phyloP scores from a whole-genome alignment of 2,113 vertebrate genomes.

The Lagopus muta region DNA sequence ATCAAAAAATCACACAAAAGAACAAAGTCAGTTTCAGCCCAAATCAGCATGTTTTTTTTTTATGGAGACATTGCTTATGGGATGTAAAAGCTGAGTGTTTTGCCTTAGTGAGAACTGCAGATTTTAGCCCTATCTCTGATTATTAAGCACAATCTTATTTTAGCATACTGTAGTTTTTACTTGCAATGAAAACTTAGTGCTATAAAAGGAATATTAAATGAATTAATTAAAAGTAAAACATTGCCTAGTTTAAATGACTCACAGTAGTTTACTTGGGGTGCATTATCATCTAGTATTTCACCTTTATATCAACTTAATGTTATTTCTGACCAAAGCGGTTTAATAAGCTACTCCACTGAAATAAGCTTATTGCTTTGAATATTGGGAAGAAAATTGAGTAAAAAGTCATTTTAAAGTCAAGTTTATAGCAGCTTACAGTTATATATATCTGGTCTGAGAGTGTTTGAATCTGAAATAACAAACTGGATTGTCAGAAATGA shows the following conservation, averaged over 20 bases:
- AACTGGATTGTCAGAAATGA: not conserved
- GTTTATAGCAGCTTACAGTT: not conserved
- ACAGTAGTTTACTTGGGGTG: conserved; percentile 1
- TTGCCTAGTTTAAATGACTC: conserved; percentile 28
- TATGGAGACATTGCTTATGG: not conserved
- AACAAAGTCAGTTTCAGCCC: not conserved
- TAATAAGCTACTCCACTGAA: conserved; percentile 38
- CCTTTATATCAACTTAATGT: conserved; percentile 39
- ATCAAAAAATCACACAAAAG: not conserved
- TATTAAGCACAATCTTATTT: not conserved
- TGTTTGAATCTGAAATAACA: not conserved
- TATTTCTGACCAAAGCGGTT: conserved; percentile 20
- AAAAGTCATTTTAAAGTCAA: conserved; percentile 30
- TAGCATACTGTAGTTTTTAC: not conserved
- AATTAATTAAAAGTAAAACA: conserved; percentile 53
- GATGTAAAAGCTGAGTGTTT: not conserved
- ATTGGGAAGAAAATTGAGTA: conserved; percentile 12
- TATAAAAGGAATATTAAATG: not conserved
- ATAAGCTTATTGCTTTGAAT: conserved; percentile 29
- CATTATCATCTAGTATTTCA: conserved; percentile 36
- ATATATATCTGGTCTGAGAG: not conserved
- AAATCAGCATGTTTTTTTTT: not conserved
- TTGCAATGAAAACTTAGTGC: conserved; percentile 1
- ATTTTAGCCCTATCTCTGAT: not conserved
- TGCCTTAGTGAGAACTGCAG: not conserved